phyloP scores from a whole-genome alignment of 2,113 vertebrate species.

The Dipodomys stephensi region DNA sequence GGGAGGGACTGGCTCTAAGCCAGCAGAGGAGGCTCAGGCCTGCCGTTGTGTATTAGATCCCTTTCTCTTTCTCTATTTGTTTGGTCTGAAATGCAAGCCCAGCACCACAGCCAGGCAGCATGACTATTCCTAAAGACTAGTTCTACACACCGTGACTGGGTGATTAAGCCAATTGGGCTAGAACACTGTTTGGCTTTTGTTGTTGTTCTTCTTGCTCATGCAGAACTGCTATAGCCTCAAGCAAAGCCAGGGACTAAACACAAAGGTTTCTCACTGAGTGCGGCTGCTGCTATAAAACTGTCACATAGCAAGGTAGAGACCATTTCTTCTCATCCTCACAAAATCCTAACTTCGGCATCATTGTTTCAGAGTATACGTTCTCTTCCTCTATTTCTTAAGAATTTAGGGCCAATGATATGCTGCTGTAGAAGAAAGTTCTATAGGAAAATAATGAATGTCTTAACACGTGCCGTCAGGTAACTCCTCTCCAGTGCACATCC shows the following conservation, averaged over 20 bases:
- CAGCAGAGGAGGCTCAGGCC: background rate
- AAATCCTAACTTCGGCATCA: background rate
- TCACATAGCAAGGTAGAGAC: background rate
- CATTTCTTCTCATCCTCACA: conserved; percentile 11
- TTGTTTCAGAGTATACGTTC: background rate
- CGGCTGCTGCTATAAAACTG: background rate
- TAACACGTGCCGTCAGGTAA: background rate
- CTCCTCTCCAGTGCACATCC: background rate
- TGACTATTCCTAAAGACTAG: background rate
- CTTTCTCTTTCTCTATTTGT: background rate
- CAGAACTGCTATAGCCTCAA: conserved; percentile 57
- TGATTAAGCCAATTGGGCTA: background rate
- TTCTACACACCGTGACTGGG: background rate
- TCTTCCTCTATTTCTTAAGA: background rate
- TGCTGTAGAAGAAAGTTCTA: background rate
- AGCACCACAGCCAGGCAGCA: background rate
- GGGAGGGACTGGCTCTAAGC: background rate
- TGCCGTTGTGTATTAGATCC: background rate
- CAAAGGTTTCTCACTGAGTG: conserved; percentile 8
- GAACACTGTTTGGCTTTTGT: background rate
- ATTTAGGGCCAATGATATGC: background rate
- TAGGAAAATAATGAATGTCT: background rate
- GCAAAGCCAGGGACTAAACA: conserved; percentile 48
- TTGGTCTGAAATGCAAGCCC: background rate
- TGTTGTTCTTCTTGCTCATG: background rate